These are phyloP conservation scores for Ennomos fuscantarius DNA, from an alignment of 2,888 invertebrate genomes.

Conservation along the genomic window DNA sequence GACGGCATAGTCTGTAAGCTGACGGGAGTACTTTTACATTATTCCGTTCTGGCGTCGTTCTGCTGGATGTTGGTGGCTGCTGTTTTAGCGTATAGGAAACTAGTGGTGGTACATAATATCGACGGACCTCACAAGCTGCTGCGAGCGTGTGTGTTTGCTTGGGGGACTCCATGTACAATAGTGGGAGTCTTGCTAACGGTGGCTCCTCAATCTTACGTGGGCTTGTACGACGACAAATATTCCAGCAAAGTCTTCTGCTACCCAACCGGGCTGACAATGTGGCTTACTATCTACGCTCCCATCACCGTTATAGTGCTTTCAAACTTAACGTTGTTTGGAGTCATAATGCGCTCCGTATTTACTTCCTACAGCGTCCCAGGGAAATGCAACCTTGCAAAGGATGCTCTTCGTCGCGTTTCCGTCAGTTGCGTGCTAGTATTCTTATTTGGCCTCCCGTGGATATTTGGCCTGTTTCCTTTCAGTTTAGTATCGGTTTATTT, in stretches of 20 bases:
- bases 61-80: conserved; percentile 91
- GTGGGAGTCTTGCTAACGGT: conserved; percentile 79
- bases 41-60: conserved; percentile 87
- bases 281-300: conserved; percentile 83
- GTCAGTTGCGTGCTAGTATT: conserved; percentile 86
- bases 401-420: conserved; percentile 82
- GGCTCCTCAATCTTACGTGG: conserved; percentile 75
- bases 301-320: conserved; percentile 78
- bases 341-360: conserved; percentile 85
- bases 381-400: conserved; percentile 76
- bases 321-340: conserved; percentile 84
- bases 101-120: conserved; percentile 87
- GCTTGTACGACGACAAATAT: conserved; percentile 64
- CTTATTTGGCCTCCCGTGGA: conserved; percentile 86
- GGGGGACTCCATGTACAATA: conserved; percentile 85
- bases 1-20: conserved; percentile 79
- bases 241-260: conserved; percentile 80
- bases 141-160: conserved; percentile 86
- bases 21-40: conserved; percentile 86
- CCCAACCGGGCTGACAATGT: conserved; percentile 81
- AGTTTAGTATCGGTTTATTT: conserved; percentile 82
- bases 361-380: conserved; percentile 73
- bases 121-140: conserved; percentile 86
- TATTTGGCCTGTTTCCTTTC: conserved; percentile 80
- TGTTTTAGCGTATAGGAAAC: conserved; percentile 87